phyloP scores from a whole-genome alignment of 2,888 invertebrate species.

The Germaria angustata region DNA sequence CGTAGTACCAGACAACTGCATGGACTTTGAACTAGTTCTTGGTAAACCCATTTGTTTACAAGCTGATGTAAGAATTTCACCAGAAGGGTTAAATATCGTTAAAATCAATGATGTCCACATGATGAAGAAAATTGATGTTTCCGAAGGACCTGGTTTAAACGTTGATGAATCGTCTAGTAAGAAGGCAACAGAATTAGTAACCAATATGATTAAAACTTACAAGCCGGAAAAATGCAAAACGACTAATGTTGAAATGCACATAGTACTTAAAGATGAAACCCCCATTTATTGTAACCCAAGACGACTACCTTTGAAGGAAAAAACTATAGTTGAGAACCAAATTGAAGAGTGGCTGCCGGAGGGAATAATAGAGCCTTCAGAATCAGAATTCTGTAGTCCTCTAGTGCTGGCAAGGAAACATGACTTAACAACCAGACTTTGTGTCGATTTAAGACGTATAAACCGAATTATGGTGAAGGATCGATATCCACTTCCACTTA shows the following conservation, averaged over 20 bases:
- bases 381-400: constrained; percentile 70
- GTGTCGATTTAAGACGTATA: constrained; percentile 69
- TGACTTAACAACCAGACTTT: constrained; percentile 66
- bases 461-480: constrained; percentile 64
- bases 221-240: constrained; percentile 17
- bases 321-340: constrained; percentile 48
- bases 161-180: not conserved
- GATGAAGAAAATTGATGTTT: not conserved
- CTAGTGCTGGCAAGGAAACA: constrained; percentile 68
- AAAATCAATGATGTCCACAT: not conserved
- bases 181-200: constrained; percentile 32
- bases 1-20: constrained; percentile 23
- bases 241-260: constrained; percentile 48
- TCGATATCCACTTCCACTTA: constrained; percentile 71
- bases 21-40: constrained; percentile 12
- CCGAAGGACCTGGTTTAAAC: not conserved
- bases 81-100: not conserved
- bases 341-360: constrained; percentile 27
- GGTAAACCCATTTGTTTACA: constrained; percentile 8
- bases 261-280: constrained; percentile 34
- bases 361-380: constrained; percentile 63
- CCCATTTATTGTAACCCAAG: constrained; percentile 38
- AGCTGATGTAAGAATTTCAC: constrained; percentile 15
- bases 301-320: constrained; percentile 4
- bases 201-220: constrained; percentile 14